Evolutionary conservation across 2,113 vertebrate genomes (phyloP), one percentile per base, ranked within the genome.

Genomic region (Triplophysa siluroides): DNA sequence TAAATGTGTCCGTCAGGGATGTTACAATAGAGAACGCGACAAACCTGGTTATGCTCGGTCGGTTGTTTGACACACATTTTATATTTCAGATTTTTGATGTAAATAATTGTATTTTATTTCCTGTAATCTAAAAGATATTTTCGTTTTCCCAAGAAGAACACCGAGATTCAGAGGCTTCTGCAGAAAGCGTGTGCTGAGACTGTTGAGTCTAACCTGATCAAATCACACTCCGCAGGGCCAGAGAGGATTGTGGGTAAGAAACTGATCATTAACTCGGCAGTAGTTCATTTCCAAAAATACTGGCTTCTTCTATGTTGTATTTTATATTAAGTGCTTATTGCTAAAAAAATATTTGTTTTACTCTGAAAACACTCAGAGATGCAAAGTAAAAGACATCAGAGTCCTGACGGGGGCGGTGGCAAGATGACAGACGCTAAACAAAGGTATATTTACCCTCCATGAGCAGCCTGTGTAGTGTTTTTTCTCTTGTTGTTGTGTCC

Each of bases 101-200:
- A 38, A 13, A 50, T 4, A 2, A 50, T 50, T 13, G 0, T 1
- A 50, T 50, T 2, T 50, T 4, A 50, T 14, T 6, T 18, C 4
- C 18, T 54, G 19, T 56, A n/a, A 8, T 58, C 12, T 6, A 18
- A 16, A 52, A 52, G 5, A 11, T 52, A 6, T 18, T 52, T 16
- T 16, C 0, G 50, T 29, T 60, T 29, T 5, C 60, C 67, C 71
- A 1, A 26, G 63, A 88, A 99, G 97, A 96, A 96, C 87, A 93
- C 93, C 8, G 95, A 93, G 86, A 95, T 97, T 87, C 88, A 94
- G 80, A 93, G 94, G 86, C 88, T 95, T 75, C 90, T 98, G 75
- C 94, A 96, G 88, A 92, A 92, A 33, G 93, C 93, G 0, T 89
- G 92, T 0, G 90, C 88, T 66, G 89, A 87, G 0, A 88, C 89